Evolutionary conservation across 2,113 vertebrate species (phyloP).

Genomic region (Lophura nycthemera): DNA sequence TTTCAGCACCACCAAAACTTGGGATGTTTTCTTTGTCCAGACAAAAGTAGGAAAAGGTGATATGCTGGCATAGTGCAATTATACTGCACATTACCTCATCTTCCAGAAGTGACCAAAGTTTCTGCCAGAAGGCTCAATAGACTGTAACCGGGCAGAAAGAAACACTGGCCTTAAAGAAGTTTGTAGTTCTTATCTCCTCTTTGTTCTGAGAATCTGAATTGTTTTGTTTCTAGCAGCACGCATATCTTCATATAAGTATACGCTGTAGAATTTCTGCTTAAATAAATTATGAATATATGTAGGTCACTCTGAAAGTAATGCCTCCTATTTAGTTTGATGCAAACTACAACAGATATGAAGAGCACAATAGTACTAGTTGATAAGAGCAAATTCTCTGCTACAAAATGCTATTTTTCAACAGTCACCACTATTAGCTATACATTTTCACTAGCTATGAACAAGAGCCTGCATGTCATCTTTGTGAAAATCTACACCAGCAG

Average conservation of each 20-base stretch:
- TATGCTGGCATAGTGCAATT: rapidly evolving
- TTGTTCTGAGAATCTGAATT: background rate
- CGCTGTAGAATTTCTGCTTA: background rate
- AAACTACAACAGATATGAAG: too few relatives aligned
- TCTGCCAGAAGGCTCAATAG: background rate
- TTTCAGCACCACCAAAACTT: background rate
- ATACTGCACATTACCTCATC: background rate
- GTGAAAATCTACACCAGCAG: too few relatives aligned
- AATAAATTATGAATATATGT: background rate
- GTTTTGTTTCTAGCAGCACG: background rate
- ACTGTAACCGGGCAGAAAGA: background rate
- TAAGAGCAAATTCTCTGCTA: too few relatives aligned
- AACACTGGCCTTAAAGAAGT: background rate
- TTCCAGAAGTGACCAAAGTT: background rate
- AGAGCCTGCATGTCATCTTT: too few relatives aligned
- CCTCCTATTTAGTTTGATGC: too few relatives aligned
- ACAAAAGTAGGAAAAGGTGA: background rate
- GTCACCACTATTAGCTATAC: too few relatives aligned
- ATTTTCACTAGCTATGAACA: too few relatives aligned
- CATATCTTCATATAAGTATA: background rate
- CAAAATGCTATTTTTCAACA: too few relatives aligned
- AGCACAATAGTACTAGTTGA: too few relatives aligned
- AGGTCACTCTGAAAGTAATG: too few relatives aligned
- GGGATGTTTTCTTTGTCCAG: background rate
- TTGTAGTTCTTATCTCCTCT: background rate